Evolutionary conservation across 2,797 vertebrate species (phyloP).

Genomic region (Peromyscus attwateri): DNA sequence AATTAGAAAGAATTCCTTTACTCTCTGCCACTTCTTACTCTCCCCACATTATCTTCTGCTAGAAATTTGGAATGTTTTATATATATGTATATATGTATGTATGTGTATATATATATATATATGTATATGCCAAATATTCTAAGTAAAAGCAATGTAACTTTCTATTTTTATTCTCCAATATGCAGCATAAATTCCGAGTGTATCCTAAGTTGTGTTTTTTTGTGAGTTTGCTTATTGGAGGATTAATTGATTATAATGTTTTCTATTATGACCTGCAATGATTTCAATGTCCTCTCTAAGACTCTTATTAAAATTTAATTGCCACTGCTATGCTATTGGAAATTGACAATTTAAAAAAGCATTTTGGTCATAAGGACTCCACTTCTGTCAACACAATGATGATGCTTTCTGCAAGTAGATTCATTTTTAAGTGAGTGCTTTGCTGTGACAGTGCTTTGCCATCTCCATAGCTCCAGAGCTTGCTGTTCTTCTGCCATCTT

Average conservation of each 20-base stretch:
- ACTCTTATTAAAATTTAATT: neutral
- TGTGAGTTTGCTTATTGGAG: neutral
- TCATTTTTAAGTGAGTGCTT: neutral
- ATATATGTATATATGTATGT: neutral
- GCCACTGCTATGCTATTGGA: too few species aligned
- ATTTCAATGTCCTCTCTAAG: neutral
- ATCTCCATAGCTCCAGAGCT: too few species aligned
- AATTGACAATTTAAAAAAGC: neutral
- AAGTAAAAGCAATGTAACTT: neutral
- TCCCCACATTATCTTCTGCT: neutral
- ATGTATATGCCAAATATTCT: neutral
- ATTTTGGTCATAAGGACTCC: neutral
- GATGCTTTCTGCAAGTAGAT: neutral
- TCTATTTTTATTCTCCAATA: neutral
- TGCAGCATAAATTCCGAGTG: neutral
- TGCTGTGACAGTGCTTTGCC: neutral
- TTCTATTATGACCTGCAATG: conserved; percentile 26
- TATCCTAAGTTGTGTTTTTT: neutral
- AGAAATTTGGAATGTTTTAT: neutral
- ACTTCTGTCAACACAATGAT: neutral
- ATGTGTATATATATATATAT: neutral
- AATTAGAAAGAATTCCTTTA: conserved; percentile 14
- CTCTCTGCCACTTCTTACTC: neutral
- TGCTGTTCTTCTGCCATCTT: neutral
- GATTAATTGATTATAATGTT: neutral